A percentile compares a stretch with the other conserved stretches of the same genome.
Conservation (phyloP, 2,113 vertebrate species). For the Phalacrocorax carbo region DNA sequence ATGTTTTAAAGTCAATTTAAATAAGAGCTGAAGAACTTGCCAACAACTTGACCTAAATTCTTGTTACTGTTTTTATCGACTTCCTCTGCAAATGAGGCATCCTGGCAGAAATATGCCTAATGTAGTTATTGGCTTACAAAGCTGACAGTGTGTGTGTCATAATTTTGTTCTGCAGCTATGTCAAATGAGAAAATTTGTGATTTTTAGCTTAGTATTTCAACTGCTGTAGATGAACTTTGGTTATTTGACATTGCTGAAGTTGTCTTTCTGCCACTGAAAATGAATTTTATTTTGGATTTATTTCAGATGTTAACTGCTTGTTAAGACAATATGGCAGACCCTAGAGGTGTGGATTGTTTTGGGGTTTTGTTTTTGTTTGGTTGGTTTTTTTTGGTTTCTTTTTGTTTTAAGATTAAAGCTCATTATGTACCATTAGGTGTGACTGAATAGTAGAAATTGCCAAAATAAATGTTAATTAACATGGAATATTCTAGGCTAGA, state of each 20-base stretch:
- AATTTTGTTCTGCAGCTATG: neutral
- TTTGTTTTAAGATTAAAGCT: neutral
- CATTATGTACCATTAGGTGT: neutral
- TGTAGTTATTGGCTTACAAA: neutral
- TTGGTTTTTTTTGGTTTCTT: neutral
- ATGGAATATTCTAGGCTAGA: neutral
- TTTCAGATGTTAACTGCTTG: neutral
- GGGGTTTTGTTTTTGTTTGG: neutral
- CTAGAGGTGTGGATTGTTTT: neutral
- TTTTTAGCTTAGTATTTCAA: neutral
- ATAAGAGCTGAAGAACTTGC: neutral
- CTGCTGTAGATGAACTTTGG: neutral
- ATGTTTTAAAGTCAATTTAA: neutral
- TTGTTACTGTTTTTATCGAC: neutral
- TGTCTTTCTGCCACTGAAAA: slow-evolving; percentile 32
- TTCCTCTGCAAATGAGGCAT: neutral
- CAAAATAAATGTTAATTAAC: neutral
- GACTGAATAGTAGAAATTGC: neutral
- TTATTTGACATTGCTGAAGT: neutral
- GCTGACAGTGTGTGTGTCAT: neutral
- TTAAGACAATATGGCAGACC: neutral
- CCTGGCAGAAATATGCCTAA: neutral
- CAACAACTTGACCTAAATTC: neutral
- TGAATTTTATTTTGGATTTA: neutral
- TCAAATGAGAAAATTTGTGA: neutral